A percentile compares a stretch with the other conserved stretches of the same genome.
These are phyloP conservation scores for Notarius lentiginosus DNA, from an alignment of 2,113 vertebrate genomes.

Conservation along the genomic window DNA sequence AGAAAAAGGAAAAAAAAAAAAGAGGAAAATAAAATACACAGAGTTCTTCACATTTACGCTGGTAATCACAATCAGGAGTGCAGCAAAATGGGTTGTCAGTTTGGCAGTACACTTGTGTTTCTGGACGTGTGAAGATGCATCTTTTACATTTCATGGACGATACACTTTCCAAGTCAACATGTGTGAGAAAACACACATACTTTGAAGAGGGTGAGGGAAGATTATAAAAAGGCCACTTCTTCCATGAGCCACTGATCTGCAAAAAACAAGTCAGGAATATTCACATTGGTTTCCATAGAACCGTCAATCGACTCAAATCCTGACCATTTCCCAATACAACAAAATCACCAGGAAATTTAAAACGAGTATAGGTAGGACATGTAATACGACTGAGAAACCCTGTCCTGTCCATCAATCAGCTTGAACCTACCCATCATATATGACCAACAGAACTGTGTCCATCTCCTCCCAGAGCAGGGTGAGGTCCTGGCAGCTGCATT, in stretches of 20 bases:
- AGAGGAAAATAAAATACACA: constrained; percentile 51
- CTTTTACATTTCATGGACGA: constrained; percentile 70
- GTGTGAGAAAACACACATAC: constrained; percentile 26
- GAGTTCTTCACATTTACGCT: constrained; percentile 83
- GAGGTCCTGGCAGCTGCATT: constrained; percentile 89
- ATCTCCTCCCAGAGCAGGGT: constrained; percentile 86
- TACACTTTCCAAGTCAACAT: constrained; percentile 64
- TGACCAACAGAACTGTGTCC: constrained; percentile 92
- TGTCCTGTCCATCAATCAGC: not conserved
- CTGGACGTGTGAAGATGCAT: constrained; percentile 48
- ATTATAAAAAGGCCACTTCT: constrained; percentile 79
- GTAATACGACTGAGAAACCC: not conserved
- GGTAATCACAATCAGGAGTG: constrained; percentile 77
- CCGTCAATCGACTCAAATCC: not conserved
- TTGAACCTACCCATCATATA: constrained; percentile 76
- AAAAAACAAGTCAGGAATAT: constrained; percentile 32
- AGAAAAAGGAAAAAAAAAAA: constrained; percentile 59
- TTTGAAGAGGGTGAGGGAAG: constrained; percentile 75
- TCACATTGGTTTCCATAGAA: not conserved
- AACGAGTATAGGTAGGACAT: too few species aligned
- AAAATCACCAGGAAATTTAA: not conserved
- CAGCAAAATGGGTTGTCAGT: constrained; percentile 76
- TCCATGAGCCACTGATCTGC: constrained; percentile 73
- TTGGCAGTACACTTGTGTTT: constrained; percentile 78
- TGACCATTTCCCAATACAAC: not conserved